phyloP scores from a whole-genome alignment of 2,797 vertebrate species.

The Paratrypauchen microcephalus region DNA sequence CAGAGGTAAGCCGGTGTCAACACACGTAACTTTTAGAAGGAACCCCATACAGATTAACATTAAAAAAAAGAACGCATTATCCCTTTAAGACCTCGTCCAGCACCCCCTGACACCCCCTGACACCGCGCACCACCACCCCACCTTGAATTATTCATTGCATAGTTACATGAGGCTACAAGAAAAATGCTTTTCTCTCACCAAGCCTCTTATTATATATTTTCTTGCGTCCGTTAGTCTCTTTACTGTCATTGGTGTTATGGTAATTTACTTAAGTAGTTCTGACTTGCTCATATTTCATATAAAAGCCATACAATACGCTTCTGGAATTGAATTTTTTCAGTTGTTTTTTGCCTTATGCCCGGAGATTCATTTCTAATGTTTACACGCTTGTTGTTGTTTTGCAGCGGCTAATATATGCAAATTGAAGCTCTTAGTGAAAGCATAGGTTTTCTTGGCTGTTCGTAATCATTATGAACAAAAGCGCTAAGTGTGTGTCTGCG shows the following conservation, averaged over 20 bases:
- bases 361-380: conserved; percentile 19
- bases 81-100: too few relatives aligned
- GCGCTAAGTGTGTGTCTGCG: conserved; percentile 37
- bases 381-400: conserved; percentile 43
- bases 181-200: conserved; percentile 41
- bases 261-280: conserved; percentile 63
- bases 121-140: too few relatives aligned
- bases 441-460: conserved; percentile 43
- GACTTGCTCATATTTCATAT: conserved; percentile 58
- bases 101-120: too few relatives aligned
- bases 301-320: conserved; percentile 52
- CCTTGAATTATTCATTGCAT: too few relatives aligned
- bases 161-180: conserved; percentile 11
- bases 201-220: conserved; percentile 31
- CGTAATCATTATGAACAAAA: conserved; percentile 59
- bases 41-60: too few relatives aligned
- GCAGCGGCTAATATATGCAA: conserved; percentile 53
- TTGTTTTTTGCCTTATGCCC: conserved; percentile 20
- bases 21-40: too few relatives aligned
- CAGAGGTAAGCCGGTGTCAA: too few relatives aligned
- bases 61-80: too few relatives aligned
- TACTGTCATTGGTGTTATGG: conserved; percentile 55
- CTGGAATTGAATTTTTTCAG: conserved; percentile 29
- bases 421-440: conserved; percentile 43
- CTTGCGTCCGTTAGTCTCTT: conserved; percentile 32